These are phyloP conservation scores for Baronia brevicornis DNA, from an alignment of 2,888 invertebrate species.

Conservation along the genomic window DNA sequence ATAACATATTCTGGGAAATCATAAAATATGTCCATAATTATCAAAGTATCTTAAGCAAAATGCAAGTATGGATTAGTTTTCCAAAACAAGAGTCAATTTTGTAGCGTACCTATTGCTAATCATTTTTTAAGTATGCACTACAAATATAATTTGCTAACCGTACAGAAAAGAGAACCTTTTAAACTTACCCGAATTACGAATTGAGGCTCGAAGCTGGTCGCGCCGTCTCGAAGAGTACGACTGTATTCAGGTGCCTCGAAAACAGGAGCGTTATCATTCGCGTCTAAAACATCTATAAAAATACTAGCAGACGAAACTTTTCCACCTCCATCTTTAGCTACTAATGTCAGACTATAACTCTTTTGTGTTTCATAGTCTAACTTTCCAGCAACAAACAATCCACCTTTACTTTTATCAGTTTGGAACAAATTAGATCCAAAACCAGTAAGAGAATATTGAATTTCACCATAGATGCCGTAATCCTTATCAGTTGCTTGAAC, in stretches of 20 bases:
- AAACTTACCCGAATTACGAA: conserved; percentile 80
- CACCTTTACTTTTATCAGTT: conserved; percentile 80
- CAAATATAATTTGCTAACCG: not conserved
- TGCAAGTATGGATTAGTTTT: too few species aligned
- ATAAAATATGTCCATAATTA: too few species aligned
- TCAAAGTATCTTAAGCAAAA: too few species aligned
- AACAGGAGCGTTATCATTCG: conserved; percentile 85
- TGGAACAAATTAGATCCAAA: conserved; percentile 86
- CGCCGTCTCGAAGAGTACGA: conserved; percentile 85
- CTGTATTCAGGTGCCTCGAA: conserved; percentile 83
- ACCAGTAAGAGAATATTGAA: conserved; percentile 84
- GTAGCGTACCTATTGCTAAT: too few species aligned
- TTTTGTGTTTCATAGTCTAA: conserved; percentile 88
- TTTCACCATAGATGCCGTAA: conserved; percentile 81
- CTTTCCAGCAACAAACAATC: conserved; percentile 77
- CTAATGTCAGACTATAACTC: conserved; percentile 85
- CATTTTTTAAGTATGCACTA: not conserved
- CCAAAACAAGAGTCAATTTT: too few species aligned
- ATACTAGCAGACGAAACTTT: conserved; percentile 81
- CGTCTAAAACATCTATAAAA: conserved; percentile 81
- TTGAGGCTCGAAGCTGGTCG: conserved; percentile 85
- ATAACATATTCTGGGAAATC: too few species aligned
- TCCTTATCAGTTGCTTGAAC: conserved; percentile 83
- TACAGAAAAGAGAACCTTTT: not conserved
- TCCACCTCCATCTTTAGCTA: conserved; percentile 88